Base-by-base conservation (phyloP, 2,797 vertebrate species). In the Sphaeramia orbicularis region DNA sequence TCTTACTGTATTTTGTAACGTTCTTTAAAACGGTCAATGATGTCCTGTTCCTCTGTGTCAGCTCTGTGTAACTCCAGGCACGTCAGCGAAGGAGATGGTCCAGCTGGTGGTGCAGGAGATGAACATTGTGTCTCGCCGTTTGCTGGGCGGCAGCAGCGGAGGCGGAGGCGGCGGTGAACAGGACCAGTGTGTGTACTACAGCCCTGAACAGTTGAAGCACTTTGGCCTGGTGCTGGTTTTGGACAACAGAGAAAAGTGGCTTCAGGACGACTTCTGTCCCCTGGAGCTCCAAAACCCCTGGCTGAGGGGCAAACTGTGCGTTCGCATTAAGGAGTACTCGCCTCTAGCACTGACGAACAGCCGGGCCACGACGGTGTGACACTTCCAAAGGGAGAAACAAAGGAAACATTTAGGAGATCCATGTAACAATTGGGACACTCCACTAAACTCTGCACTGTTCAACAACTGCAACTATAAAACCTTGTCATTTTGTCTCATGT, bases 101-200 rank as follows among this genome's bases (percentile, higher is more conserved):
- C 94, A 94, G 78, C 80, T 96, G 84, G 96, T 96, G 72, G 96
- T 98, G 55, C 94, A 95, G 36, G 94, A 98, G 93, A 96, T 96
- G 92, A 96, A 96, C 18, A 13, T 49, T 0, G 66, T 95, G 53
- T 95, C 93, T 0, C 90, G 82, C 0, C 76, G 89, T 0, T 35
- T 95, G 83, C 88, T 94, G 68, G 92, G 91, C 0, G 16, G 66
- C 38, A 50, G 87, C 0, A 92, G 93, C 21, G 81, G 65, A 2
- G 21, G 65, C 1, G 50, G 94, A 18, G 81, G 65, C 4, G n/a
- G 58, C 1, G 44, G 89, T 8, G 30, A 65, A 4, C 71, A 89
- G 0, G 90, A 93, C 0, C 80, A 90, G 18, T 79, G 92, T 74
- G 90, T 94, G 54, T 95, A 93, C 21, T 97, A 96, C 14, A 12